Evolutionary conservation across 2,797 vertebrate species (phyloP).

Genomic region (Danio choprae): DNA sequence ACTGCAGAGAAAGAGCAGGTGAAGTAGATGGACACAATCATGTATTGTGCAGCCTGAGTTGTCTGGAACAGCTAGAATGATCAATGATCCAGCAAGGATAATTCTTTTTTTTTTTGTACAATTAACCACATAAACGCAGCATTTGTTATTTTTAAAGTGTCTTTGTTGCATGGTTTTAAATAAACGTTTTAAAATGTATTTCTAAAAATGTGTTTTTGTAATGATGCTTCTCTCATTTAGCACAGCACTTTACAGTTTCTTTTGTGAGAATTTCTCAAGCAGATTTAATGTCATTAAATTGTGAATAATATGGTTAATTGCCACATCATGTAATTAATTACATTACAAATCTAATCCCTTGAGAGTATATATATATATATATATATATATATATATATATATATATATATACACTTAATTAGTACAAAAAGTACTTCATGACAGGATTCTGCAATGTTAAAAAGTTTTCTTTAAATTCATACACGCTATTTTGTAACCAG

Average conservation of each 20-base stretch:
- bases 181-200: slow-evolving; percentile 9
- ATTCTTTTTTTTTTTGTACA: slow-evolving; percentile 1
- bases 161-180: slow-evolving; percentile 6
- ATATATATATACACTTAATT: no score
- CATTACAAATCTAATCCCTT: no score
- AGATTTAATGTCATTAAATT: no score
- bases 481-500: not conserved
- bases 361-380: no score
- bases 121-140: not conserved
- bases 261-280: no score
- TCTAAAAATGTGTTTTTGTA: no score
- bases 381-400: no score
- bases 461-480: not conserved
- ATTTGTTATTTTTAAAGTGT: slow-evolving; percentile 4
- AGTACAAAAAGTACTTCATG: not conserved
- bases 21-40: not conserved
- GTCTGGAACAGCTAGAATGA: not conserved
- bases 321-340: no score
- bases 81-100: not conserved
- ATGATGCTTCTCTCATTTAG: no score
- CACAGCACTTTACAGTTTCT: not conserved
- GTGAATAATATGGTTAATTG: no score
- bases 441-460: not conserved
- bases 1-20: not conserved
- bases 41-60: no score